Percentiles rank a stretch among this genome's conserved stretches.
phyloP scores from a whole-genome alignment of 2,888 invertebrate species.

The Folsomia candida region DNA sequence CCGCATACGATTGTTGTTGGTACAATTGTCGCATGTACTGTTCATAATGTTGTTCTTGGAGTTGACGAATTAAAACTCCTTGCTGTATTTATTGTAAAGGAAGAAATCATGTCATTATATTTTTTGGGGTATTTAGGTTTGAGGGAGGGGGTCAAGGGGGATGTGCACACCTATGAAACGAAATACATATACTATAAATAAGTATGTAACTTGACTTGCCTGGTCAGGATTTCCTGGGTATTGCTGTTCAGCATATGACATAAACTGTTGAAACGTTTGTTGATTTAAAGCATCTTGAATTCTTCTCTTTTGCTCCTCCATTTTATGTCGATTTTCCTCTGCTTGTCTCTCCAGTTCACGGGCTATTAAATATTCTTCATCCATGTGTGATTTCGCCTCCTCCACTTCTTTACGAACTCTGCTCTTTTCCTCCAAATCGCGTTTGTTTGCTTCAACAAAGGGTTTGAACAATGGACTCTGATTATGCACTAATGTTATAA shows the following conservation, averaged over 20 bases:
- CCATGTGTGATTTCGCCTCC: slow-evolving; percentile 51
- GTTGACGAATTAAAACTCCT: slow-evolving; percentile 83
- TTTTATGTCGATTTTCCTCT: slow-evolving; percentile 64
- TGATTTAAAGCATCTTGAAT: slow-evolving; percentile 95
- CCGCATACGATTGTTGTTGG: slow-evolving; percentile 54
- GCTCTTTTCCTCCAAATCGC: slow-evolving; percentile 78
- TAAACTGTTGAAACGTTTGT: slow-evolving; percentile 86
- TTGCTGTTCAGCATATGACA: slow-evolving; percentile 91
- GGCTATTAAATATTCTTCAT: slow-evolving; percentile 61
- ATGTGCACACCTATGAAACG: too few relatives aligned
- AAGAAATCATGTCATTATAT: too few relatives aligned
- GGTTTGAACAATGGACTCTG: slow-evolving; percentile 87
- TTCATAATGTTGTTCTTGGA: slow-evolving; percentile 98
- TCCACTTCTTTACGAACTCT: slow-evolving; percentile 56
- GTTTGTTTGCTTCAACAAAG: slow-evolving; percentile 84
- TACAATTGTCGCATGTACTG: slow-evolving; percentile 95
- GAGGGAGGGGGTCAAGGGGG: too few relatives aligned
- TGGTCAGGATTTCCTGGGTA: slow-evolving; percentile 63
- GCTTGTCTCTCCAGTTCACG: slow-evolving; percentile 66
- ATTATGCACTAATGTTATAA: slow-evolving; percentile 80
- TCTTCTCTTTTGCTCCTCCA: slow-evolving; percentile 56
- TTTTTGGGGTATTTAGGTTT: too few relatives aligned
- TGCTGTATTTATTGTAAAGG: slow-evolving; percentile 68
- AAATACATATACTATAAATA: too few relatives aligned
- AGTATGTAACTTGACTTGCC: too few relatives aligned